Evolutionary conservation across 2,888 invertebrate genomes (phyloP).

Genomic region (Ochropleura plecta): DNA sequence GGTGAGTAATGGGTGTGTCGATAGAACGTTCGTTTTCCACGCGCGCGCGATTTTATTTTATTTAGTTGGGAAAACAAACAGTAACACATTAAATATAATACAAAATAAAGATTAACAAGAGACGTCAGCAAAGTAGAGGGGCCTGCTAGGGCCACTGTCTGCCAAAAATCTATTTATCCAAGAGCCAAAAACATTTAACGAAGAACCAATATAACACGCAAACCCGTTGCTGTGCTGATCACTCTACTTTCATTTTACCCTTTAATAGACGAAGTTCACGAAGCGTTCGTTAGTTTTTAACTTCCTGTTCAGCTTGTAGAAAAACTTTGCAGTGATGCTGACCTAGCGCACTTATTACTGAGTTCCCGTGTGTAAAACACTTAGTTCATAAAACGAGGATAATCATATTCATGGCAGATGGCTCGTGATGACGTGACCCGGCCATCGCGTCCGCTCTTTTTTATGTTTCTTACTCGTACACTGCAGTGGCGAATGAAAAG

Average conservation of each 20-base stretch:
- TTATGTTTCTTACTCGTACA: slow-evolving; percentile 19
- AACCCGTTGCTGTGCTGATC: slow-evolving; percentile 8
- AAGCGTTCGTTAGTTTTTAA: slow-evolving; percentile 44
- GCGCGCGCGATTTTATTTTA: no score
- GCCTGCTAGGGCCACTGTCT: no score
- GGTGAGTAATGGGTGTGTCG: no score
- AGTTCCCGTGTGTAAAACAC: slow-evolving; percentile 51
- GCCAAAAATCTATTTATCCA: background rate
- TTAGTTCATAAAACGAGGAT: slow-evolving; percentile 59
- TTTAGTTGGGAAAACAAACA: no score
- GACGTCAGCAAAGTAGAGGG: no score
- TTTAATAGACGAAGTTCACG: slow-evolving; percentile 20
- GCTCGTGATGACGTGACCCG: slow-evolving; percentile 49
- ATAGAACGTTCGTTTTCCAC: no score
- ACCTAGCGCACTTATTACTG: slow-evolving; percentile 55
- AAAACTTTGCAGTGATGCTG: slow-evolving; percentile 33
- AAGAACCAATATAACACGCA: background rate
- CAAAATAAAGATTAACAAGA: no score
- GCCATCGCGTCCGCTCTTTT: slow-evolving; percentile 36
- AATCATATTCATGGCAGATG: slow-evolving; percentile 60
- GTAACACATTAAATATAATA: no score
- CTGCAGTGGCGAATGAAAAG: slow-evolving; percentile 33
- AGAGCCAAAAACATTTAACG: background rate
- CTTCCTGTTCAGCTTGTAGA: slow-evolving; percentile 29
- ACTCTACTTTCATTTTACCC: slow-evolving; percentile 28